Evolutionary conservation across 2,113 vertebrate genomes (phyloP).

Genomic region (Cynocephalus volans): DNA sequence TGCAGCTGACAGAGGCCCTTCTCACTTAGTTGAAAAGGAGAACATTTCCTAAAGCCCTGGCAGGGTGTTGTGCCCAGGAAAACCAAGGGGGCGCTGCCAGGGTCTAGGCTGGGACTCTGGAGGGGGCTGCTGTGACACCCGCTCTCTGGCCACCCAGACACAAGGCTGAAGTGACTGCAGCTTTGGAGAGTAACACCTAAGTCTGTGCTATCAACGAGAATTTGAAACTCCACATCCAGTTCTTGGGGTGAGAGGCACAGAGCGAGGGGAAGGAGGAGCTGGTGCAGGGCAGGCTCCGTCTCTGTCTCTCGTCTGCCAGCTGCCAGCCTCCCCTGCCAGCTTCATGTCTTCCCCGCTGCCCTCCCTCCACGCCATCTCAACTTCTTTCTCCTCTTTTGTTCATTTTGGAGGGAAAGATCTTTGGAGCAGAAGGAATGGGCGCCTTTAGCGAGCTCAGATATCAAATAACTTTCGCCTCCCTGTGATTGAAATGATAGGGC

Average conservation of each 20-base stretch:
- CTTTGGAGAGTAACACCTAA: background rate
- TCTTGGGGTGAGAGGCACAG: conserved; percentile 75
- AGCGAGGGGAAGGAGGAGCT: conserved; percentile 80
- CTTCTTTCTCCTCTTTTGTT: conserved; percentile 88
- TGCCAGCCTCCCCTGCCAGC: conserved; percentile 75
- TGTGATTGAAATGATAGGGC: conserved; percentile 81
- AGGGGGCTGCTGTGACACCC: background rate
- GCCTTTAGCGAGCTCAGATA: conserved; percentile 85
- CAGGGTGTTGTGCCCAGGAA: background rate
- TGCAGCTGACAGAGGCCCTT: background rate
- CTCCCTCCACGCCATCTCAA: conserved; percentile 84
- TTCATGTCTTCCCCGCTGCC: conserved; percentile 74
- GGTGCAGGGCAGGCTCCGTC: conserved; percentile 74
- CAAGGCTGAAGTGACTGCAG: background rate
- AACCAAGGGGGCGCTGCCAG: background rate
- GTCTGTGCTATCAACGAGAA: background rate
- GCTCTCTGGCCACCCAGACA: background rate
- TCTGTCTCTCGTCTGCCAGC: conserved; percentile 80
- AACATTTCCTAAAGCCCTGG: background rate
- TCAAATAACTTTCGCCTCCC: conserved; percentile 84
- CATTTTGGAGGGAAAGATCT: conserved; percentile 73
- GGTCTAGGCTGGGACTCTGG: background rate
- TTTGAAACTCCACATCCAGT: conserved; percentile 66
- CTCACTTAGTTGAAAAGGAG: background rate
- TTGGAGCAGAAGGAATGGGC: conserved; percentile 82